These are phyloP conservation scores for Atherinosoma microstoma DNA, from an alignment of 2,797 vertebrate genomes.

Conservation along the genomic window DNA sequence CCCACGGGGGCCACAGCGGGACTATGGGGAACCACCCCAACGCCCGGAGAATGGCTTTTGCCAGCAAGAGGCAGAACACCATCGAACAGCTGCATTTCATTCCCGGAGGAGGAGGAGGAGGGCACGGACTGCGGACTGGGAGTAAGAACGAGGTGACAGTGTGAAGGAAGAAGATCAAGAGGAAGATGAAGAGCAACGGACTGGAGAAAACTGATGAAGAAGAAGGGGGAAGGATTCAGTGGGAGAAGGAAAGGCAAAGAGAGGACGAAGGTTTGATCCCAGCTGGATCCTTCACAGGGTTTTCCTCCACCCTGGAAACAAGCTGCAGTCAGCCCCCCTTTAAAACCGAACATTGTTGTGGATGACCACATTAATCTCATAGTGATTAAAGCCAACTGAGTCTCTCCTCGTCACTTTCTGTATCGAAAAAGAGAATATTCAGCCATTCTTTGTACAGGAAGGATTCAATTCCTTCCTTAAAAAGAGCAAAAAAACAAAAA, in stretches of 20 bases:
- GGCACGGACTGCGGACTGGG: constrained; percentile 87
- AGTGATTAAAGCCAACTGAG: constrained; percentile 45
- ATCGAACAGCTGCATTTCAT: constrained; percentile 94
- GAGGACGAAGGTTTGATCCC: constrained; percentile 39
- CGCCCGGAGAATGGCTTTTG: constrained; percentile 87
- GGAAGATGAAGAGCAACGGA: constrained; percentile 19
- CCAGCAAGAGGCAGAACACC: constrained; percentile 90
- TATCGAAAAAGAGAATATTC: constrained; percentile 67
- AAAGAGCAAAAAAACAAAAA: constrained; percentile 54
- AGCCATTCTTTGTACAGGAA: constrained; percentile 71
- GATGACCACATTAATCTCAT: constrained; percentile 46
- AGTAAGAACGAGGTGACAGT: constrained; percentile 95
- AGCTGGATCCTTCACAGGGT: constrained; percentile 33
- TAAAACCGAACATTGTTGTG: constrained; percentile 18
- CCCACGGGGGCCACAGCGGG: constrained; percentile 62
- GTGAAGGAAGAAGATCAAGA: constrained; percentile 66
- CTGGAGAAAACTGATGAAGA: constrained; percentile 25
- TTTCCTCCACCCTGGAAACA: neutral
- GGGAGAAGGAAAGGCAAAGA: constrained; percentile 3
- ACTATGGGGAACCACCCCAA: constrained; percentile 68
- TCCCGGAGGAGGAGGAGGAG: constrained; percentile 87
- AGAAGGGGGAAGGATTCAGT: constrained; percentile 24
- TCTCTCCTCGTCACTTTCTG: constrained; percentile 55
- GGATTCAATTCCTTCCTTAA: constrained; percentile 53
- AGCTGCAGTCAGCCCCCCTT: constrained; percentile 21